phyloP scores from a whole-genome alignment of 2,888 invertebrate genomes.

The Drosophila leonis region DNA sequence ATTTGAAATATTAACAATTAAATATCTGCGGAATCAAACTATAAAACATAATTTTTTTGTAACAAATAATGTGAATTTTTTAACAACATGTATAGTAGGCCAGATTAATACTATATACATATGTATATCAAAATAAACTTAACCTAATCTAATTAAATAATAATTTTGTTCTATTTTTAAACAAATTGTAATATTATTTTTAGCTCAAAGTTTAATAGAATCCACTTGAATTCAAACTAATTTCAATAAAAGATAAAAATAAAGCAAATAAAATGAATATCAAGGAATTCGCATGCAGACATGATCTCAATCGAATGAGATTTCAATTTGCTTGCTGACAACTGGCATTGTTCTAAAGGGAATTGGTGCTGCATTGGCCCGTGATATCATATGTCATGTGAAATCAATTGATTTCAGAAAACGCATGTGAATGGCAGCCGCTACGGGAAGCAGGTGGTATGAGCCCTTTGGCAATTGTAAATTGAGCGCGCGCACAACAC shows the following conservation, averaged over 20 bases:
- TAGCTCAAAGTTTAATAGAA: background rate
- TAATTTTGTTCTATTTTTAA: no score
- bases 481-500: constrained; percentile 26
- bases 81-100: no score
- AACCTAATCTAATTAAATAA: background rate
- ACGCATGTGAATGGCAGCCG: background rate
- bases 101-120: background rate
- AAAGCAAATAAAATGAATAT: background rate
- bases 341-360: constrained; percentile 1
- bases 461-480: constrained; percentile 51
- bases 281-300: background rate
- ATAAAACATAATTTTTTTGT: no score
- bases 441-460: background rate
- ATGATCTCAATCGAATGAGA: background rate
- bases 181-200: background rate
- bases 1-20: background rate
- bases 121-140: background rate
- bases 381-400: constrained; percentile 6
- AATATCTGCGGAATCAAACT: no score
- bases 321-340: constrained; percentile 12
- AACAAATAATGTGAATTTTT: no score
- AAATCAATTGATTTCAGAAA: constrained; percentile 16
- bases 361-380: constrained; percentile 8
- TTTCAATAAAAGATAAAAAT: background rate
- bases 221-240: background rate